Percentiles rank a stretch among this genome's conserved stretches.
phyloP scores from a whole-genome alignment of 2,888 invertebrate genomes.

The Apamea monoglypha region DNA sequence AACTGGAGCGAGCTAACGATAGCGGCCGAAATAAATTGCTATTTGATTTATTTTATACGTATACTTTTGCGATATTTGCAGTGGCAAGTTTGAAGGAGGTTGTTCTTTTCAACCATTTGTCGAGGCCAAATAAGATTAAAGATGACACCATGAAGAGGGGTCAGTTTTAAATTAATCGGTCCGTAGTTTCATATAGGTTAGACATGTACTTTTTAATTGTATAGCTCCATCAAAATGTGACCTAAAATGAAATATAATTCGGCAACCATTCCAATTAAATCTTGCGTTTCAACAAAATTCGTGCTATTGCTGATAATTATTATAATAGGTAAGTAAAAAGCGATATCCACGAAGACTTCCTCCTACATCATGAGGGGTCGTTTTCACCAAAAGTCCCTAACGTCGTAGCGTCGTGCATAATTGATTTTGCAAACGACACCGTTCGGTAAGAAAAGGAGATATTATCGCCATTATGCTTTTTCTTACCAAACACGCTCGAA shows the following conservation, averaged over 20 bases:
- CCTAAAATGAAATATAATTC: neutral
- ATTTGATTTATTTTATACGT: conserved; percentile 68
- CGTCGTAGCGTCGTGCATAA: conserved; percentile 29
- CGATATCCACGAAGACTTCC: neutral
- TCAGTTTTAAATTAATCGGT: neutral
- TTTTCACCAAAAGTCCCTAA: conserved; percentile 17
- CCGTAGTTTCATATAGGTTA: neutral
- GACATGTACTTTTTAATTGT: too few species aligned
- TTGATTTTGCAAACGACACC: conserved; percentile 47
- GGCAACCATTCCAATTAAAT: neutral
- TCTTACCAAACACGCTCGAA: neutral
- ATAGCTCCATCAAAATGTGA: neutral
- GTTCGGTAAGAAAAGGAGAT: neutral
- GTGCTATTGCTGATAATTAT: neutral
- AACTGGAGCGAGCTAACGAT: conserved; percentile 68
- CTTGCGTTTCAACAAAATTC: too few species aligned
- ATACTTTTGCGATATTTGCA: conserved; percentile 50
- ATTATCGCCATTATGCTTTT: conserved; percentile 26
- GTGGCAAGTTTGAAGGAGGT: conserved; percentile 27
- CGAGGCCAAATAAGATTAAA: conserved; percentile 4
- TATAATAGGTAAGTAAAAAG: neutral
- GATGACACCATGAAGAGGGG: neutral
- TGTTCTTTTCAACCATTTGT: conserved; percentile 15
- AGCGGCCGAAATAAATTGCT: conserved; percentile 67
- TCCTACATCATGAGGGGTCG: too few species aligned